phyloP scores from a whole-genome alignment of 2,888 invertebrate species.

The Pandemis heparana region DNA sequence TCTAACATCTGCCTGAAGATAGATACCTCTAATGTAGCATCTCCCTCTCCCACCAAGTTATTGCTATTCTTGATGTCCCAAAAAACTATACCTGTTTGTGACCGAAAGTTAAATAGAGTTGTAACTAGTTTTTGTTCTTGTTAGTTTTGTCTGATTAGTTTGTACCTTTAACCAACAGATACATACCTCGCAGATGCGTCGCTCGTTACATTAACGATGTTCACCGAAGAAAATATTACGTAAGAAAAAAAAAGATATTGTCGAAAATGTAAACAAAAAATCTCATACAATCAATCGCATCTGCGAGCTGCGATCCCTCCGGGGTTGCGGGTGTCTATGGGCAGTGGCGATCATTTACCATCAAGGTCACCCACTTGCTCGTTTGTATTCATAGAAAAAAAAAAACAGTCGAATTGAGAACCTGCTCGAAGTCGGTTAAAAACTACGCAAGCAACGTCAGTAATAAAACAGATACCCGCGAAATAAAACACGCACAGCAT shows the following conservation, averaged over 20 bases:
- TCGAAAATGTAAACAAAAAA: no score
- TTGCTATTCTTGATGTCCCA: constrained; percentile 17
- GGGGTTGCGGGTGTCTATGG: no score
- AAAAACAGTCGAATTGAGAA: no score
- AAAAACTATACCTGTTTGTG: not conserved
- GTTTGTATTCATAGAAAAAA: no score
- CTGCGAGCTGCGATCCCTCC: no score
- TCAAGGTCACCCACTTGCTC: no score
- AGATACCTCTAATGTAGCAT: no score
- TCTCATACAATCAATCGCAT: no score
- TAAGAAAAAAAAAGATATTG: no score
- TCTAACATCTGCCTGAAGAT: no score
- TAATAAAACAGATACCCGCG: constrained; percentile 13
- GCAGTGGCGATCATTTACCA: no score
- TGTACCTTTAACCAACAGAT: not conserved
- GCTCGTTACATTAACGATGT: not conserved
- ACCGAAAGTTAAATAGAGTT: constrained; percentile 25
- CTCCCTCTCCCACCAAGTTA: not conserved
- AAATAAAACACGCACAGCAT: constrained; percentile 13
- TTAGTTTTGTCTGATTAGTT: constrained; percentile 22
- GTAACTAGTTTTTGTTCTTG: constrained; percentile 12
- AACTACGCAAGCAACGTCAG: not conserved
- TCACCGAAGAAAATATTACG: not conserved
- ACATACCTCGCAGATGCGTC: not conserved
- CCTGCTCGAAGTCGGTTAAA: not conserved